Evolutionary conservation across 1,140 invertebrate genomes (phyloP), one percentile per base, ranked within the genome.

Genomic region (Stenopsyche tienmushanensis): DNA sequence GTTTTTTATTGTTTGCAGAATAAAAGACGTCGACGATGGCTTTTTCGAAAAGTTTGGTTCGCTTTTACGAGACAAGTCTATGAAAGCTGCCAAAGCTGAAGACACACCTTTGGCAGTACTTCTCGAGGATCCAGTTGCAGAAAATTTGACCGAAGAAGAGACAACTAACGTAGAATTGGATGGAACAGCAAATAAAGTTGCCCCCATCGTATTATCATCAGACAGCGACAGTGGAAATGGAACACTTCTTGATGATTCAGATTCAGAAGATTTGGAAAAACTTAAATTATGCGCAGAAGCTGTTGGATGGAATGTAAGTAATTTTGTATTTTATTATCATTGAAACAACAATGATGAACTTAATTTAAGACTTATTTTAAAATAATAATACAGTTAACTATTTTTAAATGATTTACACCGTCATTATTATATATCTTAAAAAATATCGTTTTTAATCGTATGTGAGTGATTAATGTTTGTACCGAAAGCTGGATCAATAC

Each of bases 31-130:
- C 2, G 89, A 92, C 75, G 88, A 87, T 69, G 85, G 89, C 26
- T 92, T 91, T 72, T 92, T 92, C 73, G 90, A 92, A 73, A 89
- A 87, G 67, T 88, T 91, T 71, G 89, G 90, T 0, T 88, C 86
- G 0, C 76, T 90, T 13, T 74, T 91, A 25, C 85, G 85, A n/a
- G 87, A 90, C 74, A 84, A 83, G 45, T 84, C 81, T 8, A 76
- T 78, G 59, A 78, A 77, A 26, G 82, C 83, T 5, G 83, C 82
- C 8, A 64, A 75, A 64, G 75, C 78, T 41, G 78, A 83, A 53
- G 75, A 80, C 1, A 82, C 80, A n/a, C 80, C 82, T 0, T 67
- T 84, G 52, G 82, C 82, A 25, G 77, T 82, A 26, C 71, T 83
- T 3, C 26, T 29, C 17, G 68, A 70, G n/a, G 69, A 64, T n/a